Conservation (phyloP, 1,140 invertebrate species). For the Meloidogyne floridensis region DNA sequence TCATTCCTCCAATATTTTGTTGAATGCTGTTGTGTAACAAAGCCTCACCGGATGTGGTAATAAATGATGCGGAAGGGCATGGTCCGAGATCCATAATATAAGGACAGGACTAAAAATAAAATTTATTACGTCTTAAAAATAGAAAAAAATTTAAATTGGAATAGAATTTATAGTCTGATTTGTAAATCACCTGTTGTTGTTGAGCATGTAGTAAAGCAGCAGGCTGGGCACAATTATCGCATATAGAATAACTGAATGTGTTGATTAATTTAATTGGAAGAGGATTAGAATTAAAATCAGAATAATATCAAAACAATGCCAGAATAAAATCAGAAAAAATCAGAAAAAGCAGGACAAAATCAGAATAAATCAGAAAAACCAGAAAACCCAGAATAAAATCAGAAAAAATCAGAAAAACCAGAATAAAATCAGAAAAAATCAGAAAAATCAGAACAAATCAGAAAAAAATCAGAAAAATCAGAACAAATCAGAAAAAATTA, state of each 20-base stretch:
- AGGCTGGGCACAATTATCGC: neutral
- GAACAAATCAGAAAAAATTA: too few species aligned
- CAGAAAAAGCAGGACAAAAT: too few species aligned
- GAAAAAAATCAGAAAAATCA: too few species aligned
- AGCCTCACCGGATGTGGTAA: neutral
- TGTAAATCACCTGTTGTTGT: neutral
- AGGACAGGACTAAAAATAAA: neutral
- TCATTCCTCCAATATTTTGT: neutral
- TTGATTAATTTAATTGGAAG: neutral
- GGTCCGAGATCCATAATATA: neutral
- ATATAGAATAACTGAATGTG: constrained; percentile 3
- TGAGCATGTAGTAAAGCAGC: neutral
- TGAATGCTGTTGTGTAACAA: neutral
- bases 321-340: neutral
- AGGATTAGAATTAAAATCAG: too few species aligned
- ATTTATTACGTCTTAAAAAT: too few species aligned
- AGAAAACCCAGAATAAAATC: too few species aligned
- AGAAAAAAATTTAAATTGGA: too few species aligned
- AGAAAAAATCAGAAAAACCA: too few species aligned
- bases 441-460: too few species aligned
- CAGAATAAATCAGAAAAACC: too few species aligned
- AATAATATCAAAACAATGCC: neutral
- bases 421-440: too few species aligned
- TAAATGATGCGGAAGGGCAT: neutral
- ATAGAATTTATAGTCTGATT: neutral